Evolutionary conservation across 1,140 invertebrate genomes (phyloP), one percentile per base, ranked within the genome.

Genomic region (Bombyx mori): DNA sequence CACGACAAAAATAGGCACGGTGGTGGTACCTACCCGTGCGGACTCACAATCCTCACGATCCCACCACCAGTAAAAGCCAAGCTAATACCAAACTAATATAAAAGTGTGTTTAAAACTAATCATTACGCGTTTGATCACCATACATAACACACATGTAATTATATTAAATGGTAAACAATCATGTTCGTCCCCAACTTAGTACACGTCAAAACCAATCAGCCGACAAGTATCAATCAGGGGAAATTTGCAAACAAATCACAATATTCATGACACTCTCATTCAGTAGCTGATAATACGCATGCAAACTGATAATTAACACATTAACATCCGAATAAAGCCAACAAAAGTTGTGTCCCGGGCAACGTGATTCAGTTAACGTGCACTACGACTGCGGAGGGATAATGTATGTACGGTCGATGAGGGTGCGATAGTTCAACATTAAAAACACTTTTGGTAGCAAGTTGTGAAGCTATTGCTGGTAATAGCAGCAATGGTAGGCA

Each of bases 271-370:
- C 78, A 69, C 75, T 68, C 60, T 63, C 61, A 65, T 66, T 61
- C 61, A 61, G 62, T 45, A 59, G 54, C 35, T 53, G 57, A 55
- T 77, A 71, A 79, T 79, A 75, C 69, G 69, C 64, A 85, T 85
- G 82, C 77, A 84, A 82, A 80, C 75, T 68, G 71, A 68, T 81
- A 83, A 83, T 83, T 78, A 80, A 81, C 70, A 68, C 67, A 81
- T 85, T 85, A 85, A 70, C 82, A 85, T 85, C 70, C 79, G 81
- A 85, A 85, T 81, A 73, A 77, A 66, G 57, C 60, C 68, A 68
- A 84, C 77, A 84, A 82, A 83, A 81, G 81, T 73, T 81, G 77
- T 52, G 61, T 56, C 52, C 50, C 43, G 60, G 42, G 42, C 56
- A 54, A 46, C 52, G 66, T 53, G 62, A 62, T 72, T 70, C 53